Conservation (phyloP, 2,888 invertebrate genomes). For the Argyresthia goedartella region DNA sequence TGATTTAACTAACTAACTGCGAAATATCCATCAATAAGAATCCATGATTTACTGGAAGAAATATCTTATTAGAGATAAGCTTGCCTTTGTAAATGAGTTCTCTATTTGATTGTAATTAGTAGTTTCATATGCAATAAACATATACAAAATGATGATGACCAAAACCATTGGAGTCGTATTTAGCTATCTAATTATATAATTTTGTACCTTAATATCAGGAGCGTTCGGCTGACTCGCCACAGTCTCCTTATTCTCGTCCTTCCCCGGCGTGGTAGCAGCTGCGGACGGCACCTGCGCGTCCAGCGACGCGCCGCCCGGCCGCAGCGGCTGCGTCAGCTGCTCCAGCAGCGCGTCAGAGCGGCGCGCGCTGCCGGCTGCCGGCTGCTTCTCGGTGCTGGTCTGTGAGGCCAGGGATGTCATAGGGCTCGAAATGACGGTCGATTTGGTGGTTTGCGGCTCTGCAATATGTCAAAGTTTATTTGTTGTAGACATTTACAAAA, state of each 20-base stretch:
- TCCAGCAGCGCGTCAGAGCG: slow-evolving; percentile 58
- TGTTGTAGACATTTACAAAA: too few species aligned
- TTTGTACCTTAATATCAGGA: slow-evolving; percentile 55
- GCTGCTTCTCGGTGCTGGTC: slow-evolving; percentile 43
- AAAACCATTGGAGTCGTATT: too few species aligned
- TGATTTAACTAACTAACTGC: too few species aligned
- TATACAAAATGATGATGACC: too few species aligned
- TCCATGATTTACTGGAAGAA: too few species aligned
- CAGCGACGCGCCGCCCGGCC: slow-evolving; percentile 35
- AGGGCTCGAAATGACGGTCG: slow-evolving; percentile 50
- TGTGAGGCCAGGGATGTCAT: slow-evolving; percentile 52
- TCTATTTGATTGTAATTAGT: too few species aligned
- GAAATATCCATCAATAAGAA: too few species aligned
- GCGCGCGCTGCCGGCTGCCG: slow-evolving; percentile 48
- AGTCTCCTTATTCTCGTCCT: slow-evolving; percentile 55
- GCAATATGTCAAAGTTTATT: too few species aligned
- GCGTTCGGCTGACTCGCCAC: slow-evolving; percentile 38
- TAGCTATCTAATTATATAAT: too few species aligned
- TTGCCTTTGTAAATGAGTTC: too few species aligned
- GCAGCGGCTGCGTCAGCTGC: slow-evolving; percentile 52
- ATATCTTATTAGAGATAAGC: too few species aligned
- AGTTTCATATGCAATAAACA: too few species aligned
- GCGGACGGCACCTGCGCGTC: slow-evolving; percentile 26
- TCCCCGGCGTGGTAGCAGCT: slow-evolving; percentile 32
- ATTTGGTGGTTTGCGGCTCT: slow-evolving; percentile 51